Evolutionary conservation across 2,113 vertebrate species (phyloP).

Genomic region (Entelurus aequoreus): DNA sequence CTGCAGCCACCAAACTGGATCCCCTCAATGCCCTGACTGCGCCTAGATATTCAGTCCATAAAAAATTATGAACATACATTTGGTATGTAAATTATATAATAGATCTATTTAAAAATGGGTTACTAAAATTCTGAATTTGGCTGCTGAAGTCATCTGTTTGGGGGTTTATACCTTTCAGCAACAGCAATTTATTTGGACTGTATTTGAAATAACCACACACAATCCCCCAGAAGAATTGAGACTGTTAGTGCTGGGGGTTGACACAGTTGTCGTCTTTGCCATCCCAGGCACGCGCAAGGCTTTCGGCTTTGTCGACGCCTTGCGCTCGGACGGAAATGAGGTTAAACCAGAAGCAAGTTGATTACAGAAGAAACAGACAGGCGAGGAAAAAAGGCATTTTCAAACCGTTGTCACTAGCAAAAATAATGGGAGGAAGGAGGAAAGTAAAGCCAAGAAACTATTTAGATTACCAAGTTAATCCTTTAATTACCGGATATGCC

Average conservation of each 20-base stretch:
- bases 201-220: constrained; percentile 51
- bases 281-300: constrained; percentile 43
- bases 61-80: too few relatives aligned
- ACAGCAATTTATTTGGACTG: constrained; percentile 48
- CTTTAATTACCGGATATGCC: constrained; percentile 70
- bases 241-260: constrained; percentile 38
- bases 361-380: constrained; percentile 44
- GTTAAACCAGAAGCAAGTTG: constrained; percentile 57
- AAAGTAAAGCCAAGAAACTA: constrained; percentile 59
- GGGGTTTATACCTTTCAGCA: constrained; percentile 16
- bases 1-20: too few relatives aligned
- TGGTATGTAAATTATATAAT: too few relatives aligned
- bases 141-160: constrained; percentile 41
- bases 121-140: too few relatives aligned
- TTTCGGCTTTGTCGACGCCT: constrained; percentile 52
- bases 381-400: constrained; percentile 29
- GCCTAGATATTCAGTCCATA: too few relatives aligned
- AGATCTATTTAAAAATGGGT: too few relatives aligned
- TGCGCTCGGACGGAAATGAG: constrained; percentile 52
- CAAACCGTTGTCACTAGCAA: constrained; percentile 56
- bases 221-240: constrained; percentile 43
- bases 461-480: constrained; percentile 75
- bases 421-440: constrained; percentile 41
- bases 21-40: too few relatives aligned
- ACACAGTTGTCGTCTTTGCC: constrained; percentile 35